These are phyloP conservation scores for Corythornis cristatus DNA, from an alignment of 2,113 vertebrate genomes.

Conservation along the genomic window DNA sequence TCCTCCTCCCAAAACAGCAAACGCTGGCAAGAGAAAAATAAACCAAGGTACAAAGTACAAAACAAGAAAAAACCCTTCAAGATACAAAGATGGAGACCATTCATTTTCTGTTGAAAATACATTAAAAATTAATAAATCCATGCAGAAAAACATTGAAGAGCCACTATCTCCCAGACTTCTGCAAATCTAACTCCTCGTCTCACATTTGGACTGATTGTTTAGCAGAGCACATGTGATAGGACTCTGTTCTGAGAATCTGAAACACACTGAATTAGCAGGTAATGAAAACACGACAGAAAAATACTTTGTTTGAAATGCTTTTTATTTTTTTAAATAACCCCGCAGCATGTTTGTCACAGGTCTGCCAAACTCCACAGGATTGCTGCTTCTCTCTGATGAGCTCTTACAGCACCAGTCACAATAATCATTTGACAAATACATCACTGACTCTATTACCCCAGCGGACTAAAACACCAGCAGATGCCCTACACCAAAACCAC, in stretches of 20 bases:
- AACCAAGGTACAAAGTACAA: not conserved
- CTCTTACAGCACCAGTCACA: not conserved
- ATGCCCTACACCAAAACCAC: not conserved
- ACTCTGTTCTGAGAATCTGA: not conserved
- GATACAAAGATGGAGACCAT: not conserved
- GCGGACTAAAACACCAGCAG: fast-evolving
- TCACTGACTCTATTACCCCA: not conserved
- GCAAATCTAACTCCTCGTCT: not conserved
- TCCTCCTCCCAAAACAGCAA: not conserved
- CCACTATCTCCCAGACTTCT: not conserved
- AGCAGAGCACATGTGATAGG: not conserved
- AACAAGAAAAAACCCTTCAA: not conserved
- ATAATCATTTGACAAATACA: too few species aligned
- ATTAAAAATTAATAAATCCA: not conserved
- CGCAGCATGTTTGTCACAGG: not conserved
- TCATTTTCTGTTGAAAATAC: not conserved
- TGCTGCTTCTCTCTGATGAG: not conserved
- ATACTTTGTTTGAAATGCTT: not conserved
- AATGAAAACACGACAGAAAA: not conserved
- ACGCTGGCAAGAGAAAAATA: not conserved
- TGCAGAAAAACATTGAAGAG: not conserved
- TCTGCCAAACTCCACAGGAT: not conserved
- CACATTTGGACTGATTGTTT: not conserved
- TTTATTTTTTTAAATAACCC: not conserved
- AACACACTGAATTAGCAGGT: not conserved